Percentiles rank a stretch among this genome's conserved stretches.
Conservation (phyloP, 2,113 vertebrate genomes). For the Pelobates fuscus region DNA sequence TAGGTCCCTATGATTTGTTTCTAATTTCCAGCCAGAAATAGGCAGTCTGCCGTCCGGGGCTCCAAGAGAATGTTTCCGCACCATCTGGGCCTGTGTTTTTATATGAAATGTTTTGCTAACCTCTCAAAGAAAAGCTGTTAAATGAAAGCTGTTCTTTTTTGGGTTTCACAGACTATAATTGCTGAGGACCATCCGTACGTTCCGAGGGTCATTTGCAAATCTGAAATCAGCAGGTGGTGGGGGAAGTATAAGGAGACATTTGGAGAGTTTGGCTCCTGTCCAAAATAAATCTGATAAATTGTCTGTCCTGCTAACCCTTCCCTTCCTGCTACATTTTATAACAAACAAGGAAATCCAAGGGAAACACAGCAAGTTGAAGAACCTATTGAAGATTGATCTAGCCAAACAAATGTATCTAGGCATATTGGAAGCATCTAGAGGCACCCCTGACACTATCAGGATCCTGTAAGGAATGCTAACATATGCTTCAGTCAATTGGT, state of each 20-base stretch:
- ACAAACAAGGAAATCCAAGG: background rate
- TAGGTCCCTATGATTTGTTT: slow-evolving; percentile 18
- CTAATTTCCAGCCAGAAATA: slow-evolving; percentile 16
- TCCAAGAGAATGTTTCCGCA: slow-evolving; percentile 16
- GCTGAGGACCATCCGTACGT: slow-evolving; percentile 4
- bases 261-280: slow-evolving; percentile 9
- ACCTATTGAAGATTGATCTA: too few species aligned
- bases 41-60: slow-evolving; percentile 23
- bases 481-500: too few species aligned
- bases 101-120: slow-evolving; percentile 45
- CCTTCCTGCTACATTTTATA: background rate
- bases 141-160: slow-evolving; percentile 44
- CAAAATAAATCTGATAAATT: slow-evolving; percentile 5
- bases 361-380: too few species aligned
- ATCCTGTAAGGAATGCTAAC: too few species aligned
- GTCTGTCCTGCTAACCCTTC: background rate
- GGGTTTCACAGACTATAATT: slow-evolving; percentile 1
- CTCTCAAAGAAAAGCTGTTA: slow-evolving; percentile 42
- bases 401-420: too few species aligned
- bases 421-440: too few species aligned
- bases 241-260: background rate
- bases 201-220: slow-evolving; percentile 29
- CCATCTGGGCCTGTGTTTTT: slow-evolving; percentile 42
- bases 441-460: too few species aligned
- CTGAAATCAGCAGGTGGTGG: slow-evolving; percentile 21